Conservation (phyloP, 2,888 invertebrate genomes). For the Xanthorhoe designata region DNA sequence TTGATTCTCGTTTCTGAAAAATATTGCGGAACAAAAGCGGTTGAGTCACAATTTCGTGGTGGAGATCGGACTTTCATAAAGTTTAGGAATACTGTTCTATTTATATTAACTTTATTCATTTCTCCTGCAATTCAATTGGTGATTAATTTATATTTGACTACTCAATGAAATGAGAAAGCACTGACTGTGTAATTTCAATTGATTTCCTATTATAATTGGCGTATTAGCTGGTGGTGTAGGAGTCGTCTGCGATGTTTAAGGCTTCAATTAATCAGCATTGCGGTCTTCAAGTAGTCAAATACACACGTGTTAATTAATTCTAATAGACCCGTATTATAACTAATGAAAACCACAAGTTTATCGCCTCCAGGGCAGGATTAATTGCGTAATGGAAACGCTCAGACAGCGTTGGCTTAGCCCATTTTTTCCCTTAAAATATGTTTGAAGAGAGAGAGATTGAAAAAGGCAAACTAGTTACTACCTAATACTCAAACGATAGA, state of each 20-base stretch:
- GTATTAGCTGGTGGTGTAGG: slow-evolving; percentile 3
- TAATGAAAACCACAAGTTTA: slow-evolving; percentile 48
- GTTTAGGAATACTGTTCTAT: no score
- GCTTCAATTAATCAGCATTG: slow-evolving; percentile 40
- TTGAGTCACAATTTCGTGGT: slow-evolving; percentile 18
- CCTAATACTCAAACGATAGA: neutral
- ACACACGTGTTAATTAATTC: slow-evolving; percentile 41
- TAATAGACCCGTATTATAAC: slow-evolving; percentile 38
- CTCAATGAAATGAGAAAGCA: neutral
- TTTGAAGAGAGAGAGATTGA: neutral
- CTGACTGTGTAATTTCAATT: slow-evolving; percentile 3
- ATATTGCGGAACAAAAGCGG: slow-evolving; percentile 33
- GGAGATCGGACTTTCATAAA: slow-evolving; percentile 14
- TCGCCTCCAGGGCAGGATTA: slow-evolving; percentile 47
- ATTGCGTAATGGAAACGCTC: slow-evolving; percentile 47
- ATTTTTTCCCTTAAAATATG: neutral
- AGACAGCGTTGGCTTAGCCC: slow-evolving; percentile 9
- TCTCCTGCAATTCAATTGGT: no score
- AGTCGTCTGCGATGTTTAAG: slow-evolving; percentile 27
- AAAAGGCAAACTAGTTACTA: neutral
- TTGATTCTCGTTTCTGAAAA: slow-evolving; percentile 24
- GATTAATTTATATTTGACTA: neutral
- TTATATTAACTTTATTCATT: no score
- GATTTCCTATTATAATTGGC: neutral
- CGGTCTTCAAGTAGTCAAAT: slow-evolving; percentile 37